Base-by-base conservation (phyloP, 2,797 vertebrate genomes). In the Muraenolepis orangiensis region DNA sequence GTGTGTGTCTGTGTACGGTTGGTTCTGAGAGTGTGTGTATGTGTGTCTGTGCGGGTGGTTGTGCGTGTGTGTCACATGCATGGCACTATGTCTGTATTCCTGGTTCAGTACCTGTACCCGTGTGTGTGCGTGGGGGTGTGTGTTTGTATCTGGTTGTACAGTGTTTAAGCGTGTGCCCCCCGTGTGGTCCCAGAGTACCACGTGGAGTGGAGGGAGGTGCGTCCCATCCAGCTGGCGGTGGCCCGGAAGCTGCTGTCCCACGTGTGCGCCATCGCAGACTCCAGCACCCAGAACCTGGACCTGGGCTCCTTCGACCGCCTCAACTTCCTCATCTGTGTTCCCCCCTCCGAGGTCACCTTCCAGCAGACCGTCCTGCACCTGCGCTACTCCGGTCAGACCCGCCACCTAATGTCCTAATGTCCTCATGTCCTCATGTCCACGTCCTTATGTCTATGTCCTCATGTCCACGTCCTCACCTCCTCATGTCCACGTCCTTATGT, bases 201-300 rank as follows among this genome's bases (percentile, higher is more conserved):
- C 0, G 84, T 92, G 57, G 94, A 96, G 74, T 94, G 94, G 76
- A 93, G 91, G 29, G 91, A 94, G 67, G 88, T 97, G 28, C 95
- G 94, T 67, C 96, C 98, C 10, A 95, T 98, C 86, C 98, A 99
- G 92, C 89, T 99, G 76, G 97, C 97, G 0, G 96, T 98, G 84
- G 98, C 98, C 26, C 95, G 98, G 87, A 99, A 99, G 88, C 92
- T 99, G 72, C 93, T 99, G 69, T 99, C 98, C 26, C 97, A 99
- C 0, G 95, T 99, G 82, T 99, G 97, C 76, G 98, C 97, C 31
- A 98, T 99, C 36, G 98, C 98, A 6, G 98, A 99, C 85, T 98
- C 97, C 88, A 98, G 97, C 89, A 97, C 98, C 68, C 97, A 99
- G 82, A 98, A 98, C 85, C 93, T 99, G 86, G 97, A 99, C 87